Evolutionary conservation across 2,113 vertebrate genomes (phyloP), one percentile per base, ranked within the genome.

Genomic region (Pedionomus torquatus): DNA sequence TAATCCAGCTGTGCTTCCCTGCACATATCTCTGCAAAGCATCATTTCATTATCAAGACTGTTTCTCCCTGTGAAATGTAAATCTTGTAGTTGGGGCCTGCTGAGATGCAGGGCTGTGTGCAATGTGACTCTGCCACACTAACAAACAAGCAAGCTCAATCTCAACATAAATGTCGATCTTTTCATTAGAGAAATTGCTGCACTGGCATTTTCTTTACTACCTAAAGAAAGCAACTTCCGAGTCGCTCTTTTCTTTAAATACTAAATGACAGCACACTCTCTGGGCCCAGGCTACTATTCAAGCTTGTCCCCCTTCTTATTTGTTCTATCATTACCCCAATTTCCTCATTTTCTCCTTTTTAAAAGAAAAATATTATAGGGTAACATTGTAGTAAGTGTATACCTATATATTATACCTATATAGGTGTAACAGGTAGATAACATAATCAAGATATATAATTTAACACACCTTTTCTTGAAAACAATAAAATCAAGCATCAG

Each of bases 51-150:
- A 91, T 81, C 60, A 66, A 89, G 52, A 87, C 84, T 57, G 30
- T 81, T 93, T 70, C 90, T 93, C 84, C 91, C 41, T 83, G 21
- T 71, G 92, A 97, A 97, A 96, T 91, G 88, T 81, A 95, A 96
- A 93, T 93, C 58, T 91, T 83, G 31, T 66, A 83, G 58, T 41
- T 48, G 28, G 15, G 44, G 80, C 57, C 75, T 90, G 81, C 91
- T 90, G 92, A 92, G 91, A 86, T 77, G 28, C 17, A 72, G 77
- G 52, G 37, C 72, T 66, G 69, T 76, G 43, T 77, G 54, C 93
- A 83, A 71, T 44, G 35, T 8, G 35, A 58, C 51, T 94, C 60
- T 55, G 61, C 26, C 71, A 35, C 2, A 10, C 43, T 93, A 96
- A 54, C 70, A 82, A 93, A 37, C 25, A 92, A 83, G 44, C 86